Percentiles rank a stretch among this genome's conserved stretches.
These are phyloP conservation scores for Drosophila sp. DNA, from an alignment of 1,140 invertebrate species.

Conservation along the genomic window DNA sequence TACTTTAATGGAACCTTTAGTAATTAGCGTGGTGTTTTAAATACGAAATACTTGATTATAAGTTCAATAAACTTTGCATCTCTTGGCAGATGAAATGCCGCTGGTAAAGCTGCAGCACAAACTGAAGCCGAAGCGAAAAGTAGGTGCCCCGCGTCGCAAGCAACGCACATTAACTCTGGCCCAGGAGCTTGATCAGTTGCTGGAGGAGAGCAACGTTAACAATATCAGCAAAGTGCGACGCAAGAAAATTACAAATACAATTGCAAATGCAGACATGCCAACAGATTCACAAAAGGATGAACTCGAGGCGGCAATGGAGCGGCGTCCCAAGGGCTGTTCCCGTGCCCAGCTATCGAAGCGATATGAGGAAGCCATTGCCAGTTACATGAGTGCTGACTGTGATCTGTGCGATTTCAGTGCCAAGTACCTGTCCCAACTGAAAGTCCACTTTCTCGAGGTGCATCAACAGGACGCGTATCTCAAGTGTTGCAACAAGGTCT, in stretches of 20 bases:
- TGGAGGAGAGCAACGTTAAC: conserved; percentile 34
- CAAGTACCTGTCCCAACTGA: conserved; percentile 66
- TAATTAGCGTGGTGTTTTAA: too few species aligned
- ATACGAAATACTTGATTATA: not conserved
- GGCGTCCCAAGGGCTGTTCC: conserved; percentile 71
- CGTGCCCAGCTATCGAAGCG: conserved; percentile 64
- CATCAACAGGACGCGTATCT: conserved; percentile 73
- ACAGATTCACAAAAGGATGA: conserved; percentile 47
- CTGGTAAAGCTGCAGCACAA: conserved; percentile 60
- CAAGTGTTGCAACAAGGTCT: conserved; percentile 76
- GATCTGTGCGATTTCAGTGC: conserved; percentile 69
- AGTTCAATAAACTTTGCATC: not conserved
- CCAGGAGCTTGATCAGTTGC: conserved; percentile 56
- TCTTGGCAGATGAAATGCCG: conserved; percentile 57
- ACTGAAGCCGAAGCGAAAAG: conserved; percentile 53
- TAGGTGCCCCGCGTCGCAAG: conserved; percentile 18
- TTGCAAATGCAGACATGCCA: not conserved
- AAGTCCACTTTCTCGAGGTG: conserved; percentile 64
- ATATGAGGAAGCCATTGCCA: conserved; percentile 73
- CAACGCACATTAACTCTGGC: conserved; percentile 11
- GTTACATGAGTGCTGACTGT: conserved; percentile 73
- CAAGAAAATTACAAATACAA: conserved; percentile 12
- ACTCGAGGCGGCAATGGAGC: conserved; percentile 58
- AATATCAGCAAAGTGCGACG: conserved; percentile 22
- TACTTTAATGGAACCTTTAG: too few species aligned